Base-by-base conservation (phyloP, 2,797 vertebrate genomes). In the Hyperoplus lanceolatus region DNA sequence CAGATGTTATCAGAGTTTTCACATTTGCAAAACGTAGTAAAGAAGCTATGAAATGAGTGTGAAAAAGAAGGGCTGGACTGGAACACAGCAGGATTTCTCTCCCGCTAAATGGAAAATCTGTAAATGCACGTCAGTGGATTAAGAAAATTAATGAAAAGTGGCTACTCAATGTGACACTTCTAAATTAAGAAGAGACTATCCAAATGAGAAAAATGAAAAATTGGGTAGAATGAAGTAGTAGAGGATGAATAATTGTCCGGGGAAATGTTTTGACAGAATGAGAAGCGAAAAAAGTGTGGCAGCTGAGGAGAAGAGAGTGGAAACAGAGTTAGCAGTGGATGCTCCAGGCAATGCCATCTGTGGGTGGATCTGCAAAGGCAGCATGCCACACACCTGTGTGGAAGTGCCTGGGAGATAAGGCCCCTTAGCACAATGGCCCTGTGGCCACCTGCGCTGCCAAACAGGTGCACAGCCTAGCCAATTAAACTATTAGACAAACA, bases 401-500 rank as follows among this genome's bases (percentile, higher is more conserved):
- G 90, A 91, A 92, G 90, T 85, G 91, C 91, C 87, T 87, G 88
- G 82, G 92, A 94, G 92, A 92, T 85, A 91, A 92, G 84, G 87
- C 90, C 84, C 29, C 91, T 68, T 73, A 85, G 87, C 87, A 89
- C 87, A 92, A 81, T 89, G 90, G 90, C 90, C 91, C 83, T n/a
- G 80, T 82, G 84, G 92, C 92, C 94, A 95, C 94, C 93, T 94
- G 95, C 58, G 90, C 90, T 87, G 85, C 87, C 91, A 93, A 93
- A 92, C 94, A 95, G 94, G 94, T 95, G 94, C 86, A 79, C 82
- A 92, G 90, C 92, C 86, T 72, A 88, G 90, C 87, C 93, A 94
- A 94, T 95, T 95, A 95, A 95, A 94, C 94, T 93, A 94, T 95
- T 93, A 95, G 88, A 93, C 90, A 94, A 94, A 95, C 91, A 94